These are phyloP conservation scores for Deilephila porcellus DNA, from an alignment of 2,888 invertebrate genomes.

Conservation along the genomic window DNA sequence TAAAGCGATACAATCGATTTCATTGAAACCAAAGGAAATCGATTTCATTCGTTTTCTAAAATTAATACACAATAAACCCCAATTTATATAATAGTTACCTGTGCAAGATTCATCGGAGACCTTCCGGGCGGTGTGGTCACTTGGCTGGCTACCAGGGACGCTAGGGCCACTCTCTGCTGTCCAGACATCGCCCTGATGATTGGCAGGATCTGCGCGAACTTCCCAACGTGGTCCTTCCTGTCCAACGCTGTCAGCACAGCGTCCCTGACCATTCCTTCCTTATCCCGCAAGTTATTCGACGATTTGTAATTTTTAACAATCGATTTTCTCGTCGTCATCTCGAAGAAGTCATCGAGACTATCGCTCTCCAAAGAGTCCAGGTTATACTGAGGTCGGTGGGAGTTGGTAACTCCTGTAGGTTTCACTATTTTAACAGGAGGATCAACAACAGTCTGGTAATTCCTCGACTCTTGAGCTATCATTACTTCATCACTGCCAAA, in stretches of 20 bases:
- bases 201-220: slow-evolving; percentile 86
- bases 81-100: slow-evolving; percentile 66
- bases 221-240: slow-evolving; percentile 84
- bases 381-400: slow-evolving; percentile 78
- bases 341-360: slow-evolving; percentile 61
- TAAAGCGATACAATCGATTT: slow-evolving; percentile 9
- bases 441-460: slow-evolving; percentile 69
- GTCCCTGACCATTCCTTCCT: slow-evolving; percentile 79
- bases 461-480: slow-evolving; percentile 78
- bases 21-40: neutral
- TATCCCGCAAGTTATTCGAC: slow-evolving; percentile 60
- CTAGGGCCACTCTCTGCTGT: slow-evolving; percentile 86
- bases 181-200: slow-evolving; percentile 87
- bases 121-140: slow-evolving; percentile 82
- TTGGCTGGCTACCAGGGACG: slow-evolving; percentile 86
- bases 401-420: slow-evolving; percentile 72
- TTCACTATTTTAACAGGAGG: slow-evolving; percentile 68
- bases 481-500: slow-evolving; percentile 69
- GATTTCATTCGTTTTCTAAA: no score
- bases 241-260: slow-evolving; percentile 85
- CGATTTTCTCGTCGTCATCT: slow-evolving; percentile 56
- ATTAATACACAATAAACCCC: no score
- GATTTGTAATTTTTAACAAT: slow-evolving; percentile 65
- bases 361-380: slow-evolving; percentile 73
- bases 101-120: slow-evolving; percentile 82